Conservation (phyloP, 2,113 vertebrate species). For the Phylloscopus trochiloides region DNA sequence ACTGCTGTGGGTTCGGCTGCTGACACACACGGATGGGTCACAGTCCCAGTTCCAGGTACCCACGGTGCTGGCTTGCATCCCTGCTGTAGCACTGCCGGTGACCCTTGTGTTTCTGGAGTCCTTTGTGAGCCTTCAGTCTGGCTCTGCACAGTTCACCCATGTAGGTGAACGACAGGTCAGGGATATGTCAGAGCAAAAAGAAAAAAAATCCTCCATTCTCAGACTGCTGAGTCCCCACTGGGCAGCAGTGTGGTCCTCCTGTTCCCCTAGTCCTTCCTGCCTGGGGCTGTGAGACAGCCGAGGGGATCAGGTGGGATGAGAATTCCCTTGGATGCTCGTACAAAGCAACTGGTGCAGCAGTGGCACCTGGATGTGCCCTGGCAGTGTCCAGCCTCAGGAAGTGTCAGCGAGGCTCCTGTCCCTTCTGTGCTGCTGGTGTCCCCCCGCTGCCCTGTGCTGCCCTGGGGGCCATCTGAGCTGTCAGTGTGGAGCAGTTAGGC, state of each 20-base stretch:
- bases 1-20: neutral
- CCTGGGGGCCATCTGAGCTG: accelerated
- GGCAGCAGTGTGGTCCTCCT: neutral
- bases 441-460: neutral
- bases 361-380: neutral
- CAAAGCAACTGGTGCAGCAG: neutral
- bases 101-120: neutral
- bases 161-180: neutral
- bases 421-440: neutral
- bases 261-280: neutral
- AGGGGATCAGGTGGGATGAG: no score
- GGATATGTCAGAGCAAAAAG: neutral
- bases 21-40: neutral
- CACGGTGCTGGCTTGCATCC: neutral
- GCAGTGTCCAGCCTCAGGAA: accelerated
- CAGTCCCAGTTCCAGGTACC: neutral
- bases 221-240: neutral
- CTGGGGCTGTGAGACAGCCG: neutral
- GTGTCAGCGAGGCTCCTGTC: neutral
- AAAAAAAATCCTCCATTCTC: neutral
- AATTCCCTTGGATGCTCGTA: neutral
- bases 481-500: neutral
- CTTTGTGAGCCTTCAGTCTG: neutral
- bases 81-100: neutral
- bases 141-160: neutral